Evolutionary conservation across 2,113 vertebrate genomes (phyloP).

Genomic region (Cephalopterus ornatus): DNA sequence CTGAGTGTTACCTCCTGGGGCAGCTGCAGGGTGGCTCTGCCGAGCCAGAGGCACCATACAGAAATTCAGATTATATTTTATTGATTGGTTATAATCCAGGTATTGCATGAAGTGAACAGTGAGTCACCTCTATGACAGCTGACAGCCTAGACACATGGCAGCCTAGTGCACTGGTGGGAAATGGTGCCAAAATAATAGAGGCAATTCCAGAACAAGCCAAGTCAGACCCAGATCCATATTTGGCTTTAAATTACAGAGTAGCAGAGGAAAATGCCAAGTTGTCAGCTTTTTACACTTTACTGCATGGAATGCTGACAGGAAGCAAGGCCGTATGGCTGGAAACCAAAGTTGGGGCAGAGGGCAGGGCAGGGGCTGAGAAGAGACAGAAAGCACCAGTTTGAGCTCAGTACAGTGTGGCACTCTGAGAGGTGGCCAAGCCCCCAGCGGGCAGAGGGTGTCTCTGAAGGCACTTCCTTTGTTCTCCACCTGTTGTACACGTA

Average conservation of each 20-base stretch:
- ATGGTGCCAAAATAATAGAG: background rate
- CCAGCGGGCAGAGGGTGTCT: fast-evolving
- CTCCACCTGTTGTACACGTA: background rate
- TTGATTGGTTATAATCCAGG: background rate
- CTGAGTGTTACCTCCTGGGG: background rate
- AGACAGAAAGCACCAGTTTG: fast-evolving
- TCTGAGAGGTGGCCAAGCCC: background rate
- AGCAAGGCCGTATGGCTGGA: background rate
- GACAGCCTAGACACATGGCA: background rate
- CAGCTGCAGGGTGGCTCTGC: background rate
- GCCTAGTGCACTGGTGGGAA: background rate
- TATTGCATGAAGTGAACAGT: background rate
- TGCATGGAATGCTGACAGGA: background rate
- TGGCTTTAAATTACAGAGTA: background rate
- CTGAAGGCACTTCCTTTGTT: background rate
- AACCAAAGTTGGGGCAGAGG: background rate
- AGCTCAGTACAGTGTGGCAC: fast-evolving
- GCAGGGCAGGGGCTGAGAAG: background rate
- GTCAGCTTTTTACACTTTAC: background rate
- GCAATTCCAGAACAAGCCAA: background rate
- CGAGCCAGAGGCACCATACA: fast-evolving
- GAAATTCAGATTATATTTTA: background rate
- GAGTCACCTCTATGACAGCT: background rate
- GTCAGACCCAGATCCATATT: background rate
- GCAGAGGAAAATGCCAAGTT: background rate